These are phyloP conservation scores for Sinocyclocheilus rhinocerous DNA, from an alignment of 2,113 vertebrate species.

Conservation along the genomic window DNA sequence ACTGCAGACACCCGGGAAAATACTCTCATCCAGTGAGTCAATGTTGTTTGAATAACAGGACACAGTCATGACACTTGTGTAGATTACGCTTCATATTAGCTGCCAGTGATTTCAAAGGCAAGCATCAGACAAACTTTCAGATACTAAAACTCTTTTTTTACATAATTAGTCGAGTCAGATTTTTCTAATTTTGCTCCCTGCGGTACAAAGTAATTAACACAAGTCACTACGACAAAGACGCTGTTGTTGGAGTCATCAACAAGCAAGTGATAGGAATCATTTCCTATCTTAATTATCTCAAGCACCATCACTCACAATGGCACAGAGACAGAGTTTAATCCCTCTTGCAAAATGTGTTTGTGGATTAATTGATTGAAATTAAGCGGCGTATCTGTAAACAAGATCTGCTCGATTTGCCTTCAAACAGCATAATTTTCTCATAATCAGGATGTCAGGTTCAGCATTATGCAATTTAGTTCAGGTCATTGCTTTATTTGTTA, in stretches of 20 bases:
- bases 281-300: conserved; percentile 6
- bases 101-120: conserved; percentile 3
- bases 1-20: conserved; percentile 64
- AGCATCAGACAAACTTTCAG: background rate
- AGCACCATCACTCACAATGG: background rate
- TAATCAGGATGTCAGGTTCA: background rate
- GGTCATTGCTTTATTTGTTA: background rate
- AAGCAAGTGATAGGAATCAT: conserved; percentile 6
- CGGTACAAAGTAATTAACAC: conserved; percentile 10
- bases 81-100: background rate
- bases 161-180: background rate
- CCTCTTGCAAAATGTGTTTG: background rate
- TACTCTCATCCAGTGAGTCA: conserved; percentile 45
- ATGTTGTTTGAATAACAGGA: conserved; percentile 28
- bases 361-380: background rate
- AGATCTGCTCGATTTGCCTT: background rate
- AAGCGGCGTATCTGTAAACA: background rate
- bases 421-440: background rate
- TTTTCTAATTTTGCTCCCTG: background rate
- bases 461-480: background rate
- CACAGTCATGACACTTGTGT: background rate
- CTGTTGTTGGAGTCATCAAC: background rate
- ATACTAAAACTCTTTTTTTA: background rate
- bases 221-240: background rate
- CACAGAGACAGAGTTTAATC: background rate